A percentile compares a stretch with the other conserved stretches of the same genome.
phyloP scores from a whole-genome alignment of 2,113 vertebrate species.

The Sigmodon hispidus region DNA sequence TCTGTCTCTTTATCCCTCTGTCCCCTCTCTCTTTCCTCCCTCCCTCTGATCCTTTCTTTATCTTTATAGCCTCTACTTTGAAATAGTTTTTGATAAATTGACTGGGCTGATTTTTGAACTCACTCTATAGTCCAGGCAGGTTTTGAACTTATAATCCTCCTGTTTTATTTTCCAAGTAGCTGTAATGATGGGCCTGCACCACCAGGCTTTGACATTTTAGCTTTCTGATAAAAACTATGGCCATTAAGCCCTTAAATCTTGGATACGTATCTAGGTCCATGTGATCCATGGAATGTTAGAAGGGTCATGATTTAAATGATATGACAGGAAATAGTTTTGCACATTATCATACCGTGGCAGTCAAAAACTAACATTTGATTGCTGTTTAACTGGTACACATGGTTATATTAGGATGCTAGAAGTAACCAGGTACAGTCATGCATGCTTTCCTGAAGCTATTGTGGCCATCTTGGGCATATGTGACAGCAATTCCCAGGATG shows the following conservation, averaged over 20 bases:
- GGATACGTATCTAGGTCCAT: not conserved
- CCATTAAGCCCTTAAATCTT: not conserved
- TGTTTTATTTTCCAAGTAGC: not conserved
- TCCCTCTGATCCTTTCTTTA: not conserved
- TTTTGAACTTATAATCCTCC: not conserved
- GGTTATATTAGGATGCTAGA: not conserved
- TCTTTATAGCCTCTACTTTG: not conserved
- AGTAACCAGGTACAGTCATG: not conserved
- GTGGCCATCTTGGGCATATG: not conserved
- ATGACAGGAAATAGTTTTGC: not conserved
- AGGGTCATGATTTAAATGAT: not conserved
- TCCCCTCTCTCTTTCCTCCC: not conserved
- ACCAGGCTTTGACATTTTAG: not conserved
- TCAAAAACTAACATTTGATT: not conserved
- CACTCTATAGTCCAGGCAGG: not conserved
- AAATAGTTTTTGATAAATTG: not conserved
- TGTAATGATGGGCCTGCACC: not conserved
- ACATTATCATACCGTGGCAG: not conserved
- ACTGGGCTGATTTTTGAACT: not conserved
- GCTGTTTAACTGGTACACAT: not conserved
- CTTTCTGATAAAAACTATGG: not conserved
- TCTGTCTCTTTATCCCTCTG: accelerated
- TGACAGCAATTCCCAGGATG: not conserved
- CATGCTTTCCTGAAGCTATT: not conserved
- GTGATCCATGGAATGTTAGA: not conserved